Base-by-base conservation (phyloP, 2,113 vertebrate genomes). In the Cheirogaleus medius region DNA sequence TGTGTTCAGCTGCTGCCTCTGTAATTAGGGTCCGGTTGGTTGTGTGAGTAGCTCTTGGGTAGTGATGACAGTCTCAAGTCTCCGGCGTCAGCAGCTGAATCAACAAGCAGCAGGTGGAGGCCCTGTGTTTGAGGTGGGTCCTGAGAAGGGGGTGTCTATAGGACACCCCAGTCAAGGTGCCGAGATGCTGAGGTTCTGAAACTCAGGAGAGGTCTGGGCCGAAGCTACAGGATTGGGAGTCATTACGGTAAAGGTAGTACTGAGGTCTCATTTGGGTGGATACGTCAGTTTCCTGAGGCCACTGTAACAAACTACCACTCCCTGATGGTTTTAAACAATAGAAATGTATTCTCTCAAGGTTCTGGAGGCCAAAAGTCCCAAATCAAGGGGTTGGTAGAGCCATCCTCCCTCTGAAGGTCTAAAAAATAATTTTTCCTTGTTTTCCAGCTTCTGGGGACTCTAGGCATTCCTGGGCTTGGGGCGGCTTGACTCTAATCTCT, bases 41-140 rank as follows among this genome's bases (percentile, higher is more conserved):
- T 6, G 10, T 17, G 5, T 12, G 60, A 68, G 25, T 5, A 18
- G 27, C 17, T 69, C 37, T 32, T 39, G 14, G 58, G 3, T 18
- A 37, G 27, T 7, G 2, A 32, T 37, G 34, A 25, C 32, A 66
- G n/a, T 71, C 34, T 21, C 25, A 9, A 20, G 44, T 49, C n/a
- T 76, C 27, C 27, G n/a, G 18, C 14, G 10, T 25, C 18, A n/a
- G 63, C 66, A 44, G 25, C 21, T 39, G 73, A 81, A 42, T 73
- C 32, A 14, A 8, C 11, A 32, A 52, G 25, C 5, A 47, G 52
- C 4, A 20, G 52, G 13, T 32, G 39, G 23, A 6, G 63, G 17
- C 44, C 37, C 8, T 29, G 18, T 39, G 9, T 1, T 54, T 10
- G 32, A 17, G 0, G 0, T 21, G 11, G 3, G 0, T 52, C 49